Evolutionary conservation across 2,888 invertebrate species (phyloP), one percentile per base, ranked within the genome.

Genomic region (Exocentrus adspersus): DNA sequence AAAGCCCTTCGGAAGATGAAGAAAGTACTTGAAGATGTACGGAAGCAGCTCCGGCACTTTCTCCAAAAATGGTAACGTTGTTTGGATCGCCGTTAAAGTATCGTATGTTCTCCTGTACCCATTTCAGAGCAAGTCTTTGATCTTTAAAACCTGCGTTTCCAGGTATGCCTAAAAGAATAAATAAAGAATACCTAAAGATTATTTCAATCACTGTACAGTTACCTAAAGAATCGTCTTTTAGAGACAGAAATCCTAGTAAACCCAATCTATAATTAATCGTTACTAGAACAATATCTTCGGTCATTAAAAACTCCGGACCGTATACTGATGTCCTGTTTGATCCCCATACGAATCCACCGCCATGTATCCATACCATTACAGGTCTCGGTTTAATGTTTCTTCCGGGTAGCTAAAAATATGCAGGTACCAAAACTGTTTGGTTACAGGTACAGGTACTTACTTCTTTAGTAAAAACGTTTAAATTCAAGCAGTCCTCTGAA

Each of bases 81-180:
- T 82, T 75, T 0, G 84, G 79, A 75, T 86, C 83, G 1, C 86
- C 86, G 37, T 83, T 82, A 70, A 86, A 86, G 53, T 77, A 75
- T 2, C 74, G 65, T 17, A 85, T 84, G 68, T 86, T 86, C 0
- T 77, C 75, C 66, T 84, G 83, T 0, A 86, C 79, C 85, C 86
- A 86, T 66, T 81, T 82, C 21, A 86, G 68, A 1, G 85, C 85
- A 70, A 85, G 64, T 0, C 84, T 78, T 74, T 84, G 83, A 72
- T 86, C 86, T 75, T 86, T 86, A 0, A 86, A 73, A 1, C 84
- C 86, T 0, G 85, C 84, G 75, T 86, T 86, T 1, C 86, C 86
- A 0, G 86, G 84, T 53, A 85, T 79, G 60, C 81, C 80, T 80
- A 5, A 5, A 24, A 24, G 7, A 5, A 24, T 5, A 24, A 24